These are phyloP conservation scores for Lumbricus terrestris DNA, from an alignment of 2,888 invertebrate species.

Conservation along the genomic window DNA sequence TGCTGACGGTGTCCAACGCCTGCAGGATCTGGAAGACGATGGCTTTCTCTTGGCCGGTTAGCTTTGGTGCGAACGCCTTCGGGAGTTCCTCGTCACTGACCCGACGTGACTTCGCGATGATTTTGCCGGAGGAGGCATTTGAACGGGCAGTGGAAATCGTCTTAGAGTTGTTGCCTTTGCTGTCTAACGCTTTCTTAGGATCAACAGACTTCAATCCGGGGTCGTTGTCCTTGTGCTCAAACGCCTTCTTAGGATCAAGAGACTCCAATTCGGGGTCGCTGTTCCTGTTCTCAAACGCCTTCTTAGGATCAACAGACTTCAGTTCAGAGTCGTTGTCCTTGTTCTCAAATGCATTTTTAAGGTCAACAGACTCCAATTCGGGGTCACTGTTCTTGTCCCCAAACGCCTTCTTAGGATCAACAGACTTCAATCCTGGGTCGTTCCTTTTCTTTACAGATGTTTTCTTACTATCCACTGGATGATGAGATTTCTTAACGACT, in stretches of 20 bases:
- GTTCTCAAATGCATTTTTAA: background rate
- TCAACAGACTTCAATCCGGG: background rate
- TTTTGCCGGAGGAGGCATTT: background rate
- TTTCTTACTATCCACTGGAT: background rate
- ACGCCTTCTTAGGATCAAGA: background rate
- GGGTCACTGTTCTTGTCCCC: background rate
- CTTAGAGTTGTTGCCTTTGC: background rate
- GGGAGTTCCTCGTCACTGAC: background rate
- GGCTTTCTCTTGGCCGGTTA: background rate
- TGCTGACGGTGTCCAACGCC: constrained; percentile 7
- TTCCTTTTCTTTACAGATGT: background rate
- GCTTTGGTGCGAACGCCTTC: background rate
- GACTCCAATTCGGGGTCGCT: background rate
- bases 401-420: background rate
- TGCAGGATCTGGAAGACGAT: background rate
- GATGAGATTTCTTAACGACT: background rate
- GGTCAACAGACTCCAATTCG: background rate
- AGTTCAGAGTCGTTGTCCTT: background rate
- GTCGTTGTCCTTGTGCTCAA: background rate
- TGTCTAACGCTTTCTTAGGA: background rate
- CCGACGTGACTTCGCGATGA: background rate
- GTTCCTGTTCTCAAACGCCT: background rate
- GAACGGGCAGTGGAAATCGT: background rate
- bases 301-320: background rate
- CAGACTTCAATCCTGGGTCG: background rate